Percentiles rank a stretch among this genome's conserved stretches.
Conservation (phyloP, 2,797 vertebrate genomes). For the Xenops minutus region DNA sequence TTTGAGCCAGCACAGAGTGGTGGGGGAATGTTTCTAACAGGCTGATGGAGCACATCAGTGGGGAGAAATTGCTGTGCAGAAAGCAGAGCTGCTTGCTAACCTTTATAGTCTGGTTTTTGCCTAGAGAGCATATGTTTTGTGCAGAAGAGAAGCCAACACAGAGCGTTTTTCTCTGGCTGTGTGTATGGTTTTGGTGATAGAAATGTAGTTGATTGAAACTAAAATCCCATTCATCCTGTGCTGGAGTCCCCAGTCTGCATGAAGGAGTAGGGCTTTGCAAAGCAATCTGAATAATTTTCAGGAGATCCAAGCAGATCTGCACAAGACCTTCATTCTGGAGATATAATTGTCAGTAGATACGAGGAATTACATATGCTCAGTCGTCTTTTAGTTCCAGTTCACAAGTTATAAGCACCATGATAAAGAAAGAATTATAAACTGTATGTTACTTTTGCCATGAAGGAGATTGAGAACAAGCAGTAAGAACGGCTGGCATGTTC, state of each 20-base stretch:
- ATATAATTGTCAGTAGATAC: background rate
- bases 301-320: background rate
- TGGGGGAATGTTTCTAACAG: background rate
- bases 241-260: background rate
- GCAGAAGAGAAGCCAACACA: constrained; percentile 4
- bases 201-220: constrained; percentile 2
- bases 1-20: background rate
- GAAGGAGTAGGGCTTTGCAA: background rate
- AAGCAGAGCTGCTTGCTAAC: background rate
- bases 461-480: background rate
- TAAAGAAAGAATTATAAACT: background rate
- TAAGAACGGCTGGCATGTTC: background rate
- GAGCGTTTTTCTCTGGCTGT: background rate
- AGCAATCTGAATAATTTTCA: background rate
- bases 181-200: background rate
- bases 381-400: background rate
- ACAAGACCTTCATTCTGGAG: background rate
- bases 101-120: background rate
- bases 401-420: background rate
- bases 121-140: background rate
- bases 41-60: background rate
- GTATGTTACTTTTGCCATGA: background rate
- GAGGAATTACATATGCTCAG: background rate
- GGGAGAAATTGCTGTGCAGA: background rate
- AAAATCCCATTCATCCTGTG: background rate